phyloP scores from a whole-genome alignment of 2,113 vertebrate genomes.

The Sialia sialis region DNA sequence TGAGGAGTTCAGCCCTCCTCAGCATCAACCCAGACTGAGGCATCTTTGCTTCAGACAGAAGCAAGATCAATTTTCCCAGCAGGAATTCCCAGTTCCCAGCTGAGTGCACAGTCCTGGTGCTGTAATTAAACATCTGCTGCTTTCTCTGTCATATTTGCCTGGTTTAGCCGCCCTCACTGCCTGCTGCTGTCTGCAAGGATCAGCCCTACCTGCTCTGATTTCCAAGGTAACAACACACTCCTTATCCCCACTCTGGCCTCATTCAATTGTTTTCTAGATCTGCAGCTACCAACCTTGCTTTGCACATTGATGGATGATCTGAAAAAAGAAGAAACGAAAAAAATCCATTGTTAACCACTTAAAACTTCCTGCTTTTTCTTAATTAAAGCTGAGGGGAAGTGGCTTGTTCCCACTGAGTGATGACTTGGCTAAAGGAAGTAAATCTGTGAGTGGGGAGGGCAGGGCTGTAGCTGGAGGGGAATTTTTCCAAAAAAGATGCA shows the following conservation, averaged over 20 bases:
- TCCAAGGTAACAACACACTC: neutral
- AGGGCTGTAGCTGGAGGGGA: neutral
- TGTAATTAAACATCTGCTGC: neutral
- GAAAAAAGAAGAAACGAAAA: neutral
- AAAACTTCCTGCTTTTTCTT: neutral
- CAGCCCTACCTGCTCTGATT: neutral
- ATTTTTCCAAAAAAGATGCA: neutral
- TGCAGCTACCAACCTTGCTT: neutral
- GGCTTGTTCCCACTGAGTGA: neutral
- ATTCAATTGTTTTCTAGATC: neutral
- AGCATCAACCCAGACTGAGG: neutral
- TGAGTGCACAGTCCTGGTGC: neutral
- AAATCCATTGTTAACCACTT: neutral
- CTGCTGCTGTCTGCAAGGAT: neutral
- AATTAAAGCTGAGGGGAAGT: neutral
- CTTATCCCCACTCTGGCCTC: neutral
- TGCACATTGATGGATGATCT: neutral
- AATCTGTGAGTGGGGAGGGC: neutral
- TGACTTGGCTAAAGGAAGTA: neutral
- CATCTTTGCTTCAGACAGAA: neutral
- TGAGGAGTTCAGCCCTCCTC: neutral
- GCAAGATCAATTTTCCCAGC: neutral
- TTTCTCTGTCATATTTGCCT: neutral
- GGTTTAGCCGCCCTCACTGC: neutral
- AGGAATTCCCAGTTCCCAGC: neutral